These are phyloP conservation scores for Mesocricetus auratus DNA, from an alignment of 2,113 vertebrate genomes.

Conservation along the genomic window DNA sequence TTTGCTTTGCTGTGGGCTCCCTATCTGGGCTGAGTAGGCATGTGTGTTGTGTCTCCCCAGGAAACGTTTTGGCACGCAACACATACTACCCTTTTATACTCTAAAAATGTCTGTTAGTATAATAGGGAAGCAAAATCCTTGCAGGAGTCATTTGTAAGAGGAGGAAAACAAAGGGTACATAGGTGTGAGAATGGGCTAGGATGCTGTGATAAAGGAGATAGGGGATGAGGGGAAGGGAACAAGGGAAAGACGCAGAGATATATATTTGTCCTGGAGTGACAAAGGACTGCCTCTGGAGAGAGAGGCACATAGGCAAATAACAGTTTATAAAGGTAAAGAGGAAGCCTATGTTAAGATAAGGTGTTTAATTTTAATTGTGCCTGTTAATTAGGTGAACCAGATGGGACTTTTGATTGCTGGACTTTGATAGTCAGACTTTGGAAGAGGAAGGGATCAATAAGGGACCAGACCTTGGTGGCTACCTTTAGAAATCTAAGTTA, in stretches of 20 bases:
- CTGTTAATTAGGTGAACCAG: background rate
- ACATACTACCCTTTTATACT: background rate
- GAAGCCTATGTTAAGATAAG: background rate
- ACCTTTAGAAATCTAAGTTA: background rate
- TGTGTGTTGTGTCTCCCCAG: background rate
- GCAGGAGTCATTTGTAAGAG: background rate
- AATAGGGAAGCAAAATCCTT: background rate
- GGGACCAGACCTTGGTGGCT: background rate
- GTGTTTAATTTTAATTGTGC: background rate
- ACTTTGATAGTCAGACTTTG: background rate
- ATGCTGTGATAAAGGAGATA: background rate
- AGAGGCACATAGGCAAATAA: background rate
- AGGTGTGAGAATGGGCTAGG: background rate
- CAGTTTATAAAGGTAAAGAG: background rate
- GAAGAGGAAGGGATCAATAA: background rate
- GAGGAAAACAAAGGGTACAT: background rate
- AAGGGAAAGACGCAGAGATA: background rate
- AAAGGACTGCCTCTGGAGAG: background rate
- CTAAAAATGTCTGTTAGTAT: background rate
- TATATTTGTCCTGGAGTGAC: background rate
- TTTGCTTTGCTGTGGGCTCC: background rate
- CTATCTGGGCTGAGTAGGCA: background rate
- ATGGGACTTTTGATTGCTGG: background rate
- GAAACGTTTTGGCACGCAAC: background rate
- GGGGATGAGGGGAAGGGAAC: background rate